These are phyloP conservation scores for Endotricha flammealis DNA, from an alignment of 2,888 invertebrate genomes.

Conservation along the genomic window DNA sequence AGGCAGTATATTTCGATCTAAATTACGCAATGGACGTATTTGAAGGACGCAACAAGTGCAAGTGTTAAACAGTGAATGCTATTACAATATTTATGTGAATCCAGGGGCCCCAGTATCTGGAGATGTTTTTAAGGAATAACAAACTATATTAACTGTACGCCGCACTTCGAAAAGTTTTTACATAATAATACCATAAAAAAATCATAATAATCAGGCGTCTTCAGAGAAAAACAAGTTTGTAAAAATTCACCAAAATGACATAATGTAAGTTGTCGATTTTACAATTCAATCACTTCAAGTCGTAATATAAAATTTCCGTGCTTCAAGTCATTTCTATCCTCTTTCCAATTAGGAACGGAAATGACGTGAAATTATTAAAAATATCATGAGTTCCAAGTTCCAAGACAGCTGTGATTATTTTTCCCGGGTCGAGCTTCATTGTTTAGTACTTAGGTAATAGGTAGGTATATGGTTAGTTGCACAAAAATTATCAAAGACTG, in stretches of 20 bases:
- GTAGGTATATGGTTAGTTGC: no score
- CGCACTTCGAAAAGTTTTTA: conserved; percentile 34
- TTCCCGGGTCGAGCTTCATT: no score
- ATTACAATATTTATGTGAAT: conserved; percentile 6
- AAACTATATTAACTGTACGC: conserved; percentile 33
- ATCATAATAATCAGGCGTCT: conserved; percentile 18
- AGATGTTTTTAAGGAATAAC: conserved; percentile 29
- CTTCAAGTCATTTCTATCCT: no score
- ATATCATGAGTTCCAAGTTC: no score
- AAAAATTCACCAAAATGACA: conserved; percentile 1
- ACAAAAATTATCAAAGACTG: no score
- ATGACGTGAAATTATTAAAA: no score
- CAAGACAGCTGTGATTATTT: no score
- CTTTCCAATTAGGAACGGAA: no score
- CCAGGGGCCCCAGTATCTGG: conserved; percentile 25
- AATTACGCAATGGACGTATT: conserved; percentile 4
- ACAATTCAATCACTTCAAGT: neutral
- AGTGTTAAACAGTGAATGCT: conserved; percentile 32
- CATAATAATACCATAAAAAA: conserved; percentile 35
- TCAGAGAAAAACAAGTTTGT: conserved; percentile 13
- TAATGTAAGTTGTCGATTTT: no score
- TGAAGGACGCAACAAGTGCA: conserved; percentile 34
- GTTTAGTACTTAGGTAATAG: no score
- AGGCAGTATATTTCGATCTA: neutral
- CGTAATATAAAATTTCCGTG: no score